Percentiles rank a stretch among this genome's conserved stretches.
phyloP scores from a whole-genome alignment of 1,140 invertebrate species.

The Cherax destructor region DNA sequence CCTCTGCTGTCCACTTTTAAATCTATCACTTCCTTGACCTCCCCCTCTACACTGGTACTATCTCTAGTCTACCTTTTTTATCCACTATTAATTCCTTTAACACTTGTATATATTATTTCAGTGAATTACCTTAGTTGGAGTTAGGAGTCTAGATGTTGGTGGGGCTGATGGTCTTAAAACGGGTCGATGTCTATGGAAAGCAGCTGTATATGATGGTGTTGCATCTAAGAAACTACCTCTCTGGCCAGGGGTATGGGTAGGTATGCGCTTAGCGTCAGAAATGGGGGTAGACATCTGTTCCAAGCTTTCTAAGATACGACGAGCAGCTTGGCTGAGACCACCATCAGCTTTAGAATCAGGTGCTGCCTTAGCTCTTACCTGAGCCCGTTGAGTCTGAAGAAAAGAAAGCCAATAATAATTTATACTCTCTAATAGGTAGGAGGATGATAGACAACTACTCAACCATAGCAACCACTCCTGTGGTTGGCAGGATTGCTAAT shows the following conservation, averaged over 20 bases:
- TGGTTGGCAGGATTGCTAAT: no score
- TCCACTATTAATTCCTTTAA: no score
- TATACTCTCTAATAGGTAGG: no score
- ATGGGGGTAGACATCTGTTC: slow-evolving; percentile 76
- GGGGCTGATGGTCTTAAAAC: slow-evolving; percentile 40
- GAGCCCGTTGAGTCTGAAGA: slow-evolving; percentile 41
- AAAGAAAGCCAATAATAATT: not conserved
- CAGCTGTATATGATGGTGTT: slow-evolving; percentile 48
- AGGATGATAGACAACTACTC: no score
- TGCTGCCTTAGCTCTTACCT: slow-evolving; percentile 72
- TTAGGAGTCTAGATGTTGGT: slow-evolving; percentile 50
- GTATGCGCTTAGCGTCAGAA: slow-evolving; percentile 73
- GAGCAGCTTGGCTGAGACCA: slow-evolving; percentile 75
- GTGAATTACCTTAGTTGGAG: slow-evolving; percentile 56
- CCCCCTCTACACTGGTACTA: no score
- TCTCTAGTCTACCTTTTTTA: no score
- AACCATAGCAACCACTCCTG: no score
- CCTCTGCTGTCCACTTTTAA: no score
- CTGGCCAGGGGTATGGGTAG: slow-evolving; percentile 59
- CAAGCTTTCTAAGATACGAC: slow-evolving; percentile 75
- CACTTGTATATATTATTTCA: no score
- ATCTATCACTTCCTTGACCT: no score
- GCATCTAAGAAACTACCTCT: slow-evolving; percentile 63
- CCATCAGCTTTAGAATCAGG: slow-evolving; percentile 48
- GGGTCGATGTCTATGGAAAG: slow-evolving; percentile 65